Conservation (phyloP, 2,797 vertebrate genomes). For the Enteromius trimaculatus region DNA sequence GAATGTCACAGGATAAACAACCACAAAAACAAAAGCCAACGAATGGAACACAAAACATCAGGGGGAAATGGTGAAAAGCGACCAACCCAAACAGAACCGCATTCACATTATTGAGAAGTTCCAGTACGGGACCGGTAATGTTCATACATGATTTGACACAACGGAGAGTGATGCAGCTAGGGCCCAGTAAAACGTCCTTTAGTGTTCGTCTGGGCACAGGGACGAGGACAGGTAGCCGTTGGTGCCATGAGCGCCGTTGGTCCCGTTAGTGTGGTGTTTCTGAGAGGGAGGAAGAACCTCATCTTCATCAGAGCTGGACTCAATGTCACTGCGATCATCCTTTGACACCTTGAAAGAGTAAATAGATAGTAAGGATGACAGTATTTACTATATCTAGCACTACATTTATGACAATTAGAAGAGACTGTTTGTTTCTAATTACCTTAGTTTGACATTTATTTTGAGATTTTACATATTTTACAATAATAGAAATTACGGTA, state of each 20-base stretch:
- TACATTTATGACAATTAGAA: neutral
- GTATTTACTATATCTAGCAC: neutral
- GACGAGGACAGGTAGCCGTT: slow-evolving; percentile 90
- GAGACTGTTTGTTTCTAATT: too few relatives aligned
- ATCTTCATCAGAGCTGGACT: slow-evolving; percentile 97
- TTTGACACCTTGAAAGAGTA: slow-evolving; percentile 85
- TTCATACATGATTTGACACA: slow-evolving; percentile 74
- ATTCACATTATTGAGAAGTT: slow-evolving; percentile 86
- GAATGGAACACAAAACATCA: slow-evolving; percentile 63
- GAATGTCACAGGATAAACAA: slow-evolving; percentile 80
- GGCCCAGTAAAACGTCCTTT: slow-evolving; percentile 70
- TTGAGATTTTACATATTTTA: too few relatives aligned
- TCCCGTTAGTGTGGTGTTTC: slow-evolving; percentile 85
- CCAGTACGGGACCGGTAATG: slow-evolving; percentile 83
- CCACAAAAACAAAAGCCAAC: slow-evolving; percentile 59
- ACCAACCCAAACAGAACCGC: slow-evolving; percentile 68
- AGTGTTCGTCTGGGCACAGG: slow-evolving; percentile 88
- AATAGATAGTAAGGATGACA: neutral
- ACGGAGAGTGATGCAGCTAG: slow-evolving; percentile 55
- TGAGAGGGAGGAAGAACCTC: slow-evolving; percentile 81
- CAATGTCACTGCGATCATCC: slow-evolving; percentile 93
- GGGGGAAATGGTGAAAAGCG: slow-evolving; percentile 57
- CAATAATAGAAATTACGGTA: neutral
- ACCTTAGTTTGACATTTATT: neutral
- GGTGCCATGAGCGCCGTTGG: slow-evolving; percentile 89